Evolutionary conservation across 2,888 invertebrate species (phyloP), one percentile per base, ranked within the genome.

Genomic region (Apamea anceps): DNA sequence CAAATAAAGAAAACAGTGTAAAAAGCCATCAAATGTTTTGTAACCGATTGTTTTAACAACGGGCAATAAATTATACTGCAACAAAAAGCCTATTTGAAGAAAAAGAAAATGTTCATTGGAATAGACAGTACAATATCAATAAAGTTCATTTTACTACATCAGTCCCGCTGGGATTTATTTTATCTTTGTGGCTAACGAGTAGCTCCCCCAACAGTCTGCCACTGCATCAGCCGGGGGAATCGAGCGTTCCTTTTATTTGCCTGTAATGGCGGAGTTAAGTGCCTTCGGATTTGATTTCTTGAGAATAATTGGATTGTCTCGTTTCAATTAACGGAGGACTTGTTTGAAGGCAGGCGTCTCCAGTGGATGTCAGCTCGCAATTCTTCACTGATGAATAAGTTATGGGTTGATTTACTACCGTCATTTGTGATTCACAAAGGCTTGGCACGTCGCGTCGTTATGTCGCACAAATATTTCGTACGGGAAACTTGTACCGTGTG

Each of bases 251-350:
- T 89, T 89, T 87, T 88, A 89, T 89, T 89, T 85, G 82, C 72
- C 72, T 81, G 77, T 85, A 86, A 89, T 87, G 75, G 84, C 87
- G 72, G 80, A 87, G 86, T 85, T 88, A 89, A 88, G 85, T 88
- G 88, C 75, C 67, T 82, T 80, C 65, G 72, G 89, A 89, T 89
- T 89, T 88, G 88, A 88, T 89, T 89, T 67, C 84, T 85, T 74
- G 77, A 77, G 72, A 78, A 80, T 88, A 87, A 89, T 87, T 88
- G 82, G 84, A 87, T 88, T 88, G 84, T 84, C 85, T 86, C 81
- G 72, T 88, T 80, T 80, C 79, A 87, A 87, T 89, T 85, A 86
- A 72, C 67, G 81, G 81, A 86, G 60, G 76, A 79, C 73, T 85
- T 77, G 82, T 86, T 88, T 81, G 60, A 73, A 81, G 48, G 45